A percentile compares a stretch with the other conserved stretches of the same genome.
phyloP scores from a whole-genome alignment of 2,888 invertebrate species.

The Tupiocoris notatus region DNA sequence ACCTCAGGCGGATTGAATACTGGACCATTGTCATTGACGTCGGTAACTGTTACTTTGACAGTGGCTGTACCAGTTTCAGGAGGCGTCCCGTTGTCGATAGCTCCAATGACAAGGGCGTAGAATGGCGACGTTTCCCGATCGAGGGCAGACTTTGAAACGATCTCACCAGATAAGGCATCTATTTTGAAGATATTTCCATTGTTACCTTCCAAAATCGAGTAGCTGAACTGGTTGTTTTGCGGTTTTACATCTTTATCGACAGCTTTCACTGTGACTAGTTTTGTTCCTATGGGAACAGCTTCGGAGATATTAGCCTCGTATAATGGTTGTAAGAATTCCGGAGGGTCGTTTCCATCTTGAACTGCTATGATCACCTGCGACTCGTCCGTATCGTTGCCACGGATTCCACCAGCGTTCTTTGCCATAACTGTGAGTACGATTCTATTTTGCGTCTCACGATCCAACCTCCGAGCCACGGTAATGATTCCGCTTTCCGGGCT shows the following conservation, averaged over 20 bases:
- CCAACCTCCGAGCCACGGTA: conserved; percentile 75
- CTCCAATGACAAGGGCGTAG: conserved; percentile 78
- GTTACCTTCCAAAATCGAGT: conserved; percentile 83
- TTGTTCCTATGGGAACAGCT: conserved; percentile 70
- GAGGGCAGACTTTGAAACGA: conserved; percentile 69
- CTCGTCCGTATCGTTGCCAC: conserved; percentile 92
- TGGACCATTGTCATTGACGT: conserved; percentile 93
- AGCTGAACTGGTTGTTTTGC: conserved; percentile 88
- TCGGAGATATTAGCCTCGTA: conserved; percentile 82
- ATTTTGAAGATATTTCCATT: conserved; percentile 78
- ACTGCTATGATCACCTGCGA: conserved; percentile 91
- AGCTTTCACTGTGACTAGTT: conserved; percentile 76
- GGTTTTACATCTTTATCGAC: conserved; percentile 87
- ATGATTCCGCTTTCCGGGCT: conserved; percentile 81
- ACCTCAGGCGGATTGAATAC: conserved; percentile 70
- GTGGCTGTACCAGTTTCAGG: conserved; percentile 89
- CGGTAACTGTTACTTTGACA: conserved; percentile 74
- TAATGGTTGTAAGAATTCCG: conserved; percentile 76
- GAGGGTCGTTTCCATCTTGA: conserved; percentile 95
- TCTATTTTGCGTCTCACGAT: conserved; percentile 84
- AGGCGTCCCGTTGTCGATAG: conserved; percentile 83
- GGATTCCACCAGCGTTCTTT: conserved; percentile 90
- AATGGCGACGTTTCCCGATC: conserved; percentile 77
- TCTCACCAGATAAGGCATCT: conserved; percentile 79
- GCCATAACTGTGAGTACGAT: conserved; percentile 89